Percentiles rank a stretch among this genome's conserved stretches.
These are phyloP conservation scores for Bergia sp. DNA, from an alignment of 92 coral and sea anemone genomes.

Conservation along the genomic window DNA sequence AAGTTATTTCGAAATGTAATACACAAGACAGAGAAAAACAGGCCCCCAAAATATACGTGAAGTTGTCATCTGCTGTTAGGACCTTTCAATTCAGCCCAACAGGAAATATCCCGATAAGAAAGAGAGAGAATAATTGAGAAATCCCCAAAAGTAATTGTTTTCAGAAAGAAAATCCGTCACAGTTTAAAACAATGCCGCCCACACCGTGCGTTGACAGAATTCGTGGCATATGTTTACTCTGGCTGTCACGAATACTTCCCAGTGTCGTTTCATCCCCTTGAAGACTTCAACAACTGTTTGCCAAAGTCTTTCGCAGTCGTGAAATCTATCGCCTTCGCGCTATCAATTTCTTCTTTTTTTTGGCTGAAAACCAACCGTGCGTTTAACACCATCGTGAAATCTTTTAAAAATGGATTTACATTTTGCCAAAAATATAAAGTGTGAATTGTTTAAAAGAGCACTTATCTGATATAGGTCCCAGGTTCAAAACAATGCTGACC, in stretches of 20 bases:
- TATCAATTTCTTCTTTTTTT: background rate
- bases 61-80: background rate
- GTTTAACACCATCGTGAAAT: background rate
- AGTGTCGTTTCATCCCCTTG: background rate
- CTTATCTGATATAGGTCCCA: background rate
- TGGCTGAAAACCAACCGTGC: background rate
- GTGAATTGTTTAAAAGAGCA: background rate
- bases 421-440: background rate
- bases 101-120: constrained; percentile 35
- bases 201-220: constrained; percentile 21
- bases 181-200: constrained; percentile 36
- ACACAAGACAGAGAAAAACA: background rate
- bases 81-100: constrained; percentile 22
- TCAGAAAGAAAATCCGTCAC: constrained; percentile 34
- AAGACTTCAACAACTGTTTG: constrained; percentile 1
- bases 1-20: constrained; percentile 33
- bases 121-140: constrained; percentile 18
- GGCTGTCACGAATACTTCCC: constrained; percentile 26
- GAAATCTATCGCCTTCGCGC: background rate
- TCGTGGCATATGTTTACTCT: constrained; percentile 5
- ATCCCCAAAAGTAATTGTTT: constrained; percentile 33
- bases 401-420: background rate
- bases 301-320: background rate
- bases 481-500: background rate
- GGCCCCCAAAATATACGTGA: background rate